Conservation (phyloP, 1,140 invertebrate species). For the Nomia melanderi region DNA sequence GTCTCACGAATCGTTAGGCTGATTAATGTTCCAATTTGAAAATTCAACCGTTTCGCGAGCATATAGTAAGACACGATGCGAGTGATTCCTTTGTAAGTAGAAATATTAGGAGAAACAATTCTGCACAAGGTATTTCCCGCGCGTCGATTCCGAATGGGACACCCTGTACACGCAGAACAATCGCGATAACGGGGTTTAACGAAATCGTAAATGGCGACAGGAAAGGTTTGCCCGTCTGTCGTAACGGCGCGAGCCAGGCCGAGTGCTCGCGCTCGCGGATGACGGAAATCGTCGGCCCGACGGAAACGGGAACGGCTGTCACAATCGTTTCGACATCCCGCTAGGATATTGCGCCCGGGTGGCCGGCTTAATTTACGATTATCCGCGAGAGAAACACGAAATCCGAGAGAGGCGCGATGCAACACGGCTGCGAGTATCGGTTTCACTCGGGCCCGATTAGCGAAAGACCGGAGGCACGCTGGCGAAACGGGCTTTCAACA, state of each 20-base stretch:
- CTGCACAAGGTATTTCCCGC: background rate
- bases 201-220: slow-evolving; percentile 17
- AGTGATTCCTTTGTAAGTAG: too few species aligned
- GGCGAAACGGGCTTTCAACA: slow-evolving; percentile 36
- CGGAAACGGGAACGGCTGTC: slow-evolving; percentile 48
- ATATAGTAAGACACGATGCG: too few species aligned
- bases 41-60: too few species aligned
- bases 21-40: too few species aligned
- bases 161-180: background rate
- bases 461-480: slow-evolving; percentile 27
- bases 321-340: slow-evolving; percentile 39
- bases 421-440: background rate
- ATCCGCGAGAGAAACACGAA: slow-evolving; percentile 10
- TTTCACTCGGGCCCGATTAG: slow-evolving; percentile 16
- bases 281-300: slow-evolving; percentile 45
- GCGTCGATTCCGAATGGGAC: background rate
- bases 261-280: slow-evolving; percentile 22
- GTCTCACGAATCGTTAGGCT: too few species aligned
- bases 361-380: slow-evolving; percentile 43
- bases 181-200: background rate
- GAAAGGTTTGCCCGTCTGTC: slow-evolving; percentile 32
- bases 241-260: too few species aligned
- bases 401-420: slow-evolving; percentile 18
- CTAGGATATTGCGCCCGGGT: slow-evolving; percentile 51
- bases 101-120: too few species aligned